Percentiles rank a stretch among this genome's conserved stretches.
phyloP scores from a whole-genome alignment of 2,797 vertebrate genomes.

The Atherinosoma microstoma region DNA sequence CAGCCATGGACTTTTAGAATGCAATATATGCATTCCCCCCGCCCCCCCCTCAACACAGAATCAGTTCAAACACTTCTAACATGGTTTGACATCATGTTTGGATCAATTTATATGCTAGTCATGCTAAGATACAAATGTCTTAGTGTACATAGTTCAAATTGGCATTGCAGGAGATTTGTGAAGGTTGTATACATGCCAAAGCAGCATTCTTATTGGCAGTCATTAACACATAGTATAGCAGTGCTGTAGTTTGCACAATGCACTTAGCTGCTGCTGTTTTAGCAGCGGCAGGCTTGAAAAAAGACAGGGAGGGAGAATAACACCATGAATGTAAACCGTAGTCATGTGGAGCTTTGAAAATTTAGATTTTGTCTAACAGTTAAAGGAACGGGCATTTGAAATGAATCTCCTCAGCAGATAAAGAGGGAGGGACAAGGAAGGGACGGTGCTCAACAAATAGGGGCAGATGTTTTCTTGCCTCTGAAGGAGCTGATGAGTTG shows the following conservation, averaged over 20 bases:
- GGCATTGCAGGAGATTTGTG: constrained; percentile 20
- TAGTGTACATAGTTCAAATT: constrained; percentile 11
- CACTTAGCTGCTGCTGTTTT: constrained; percentile 62
- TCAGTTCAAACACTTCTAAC: constrained; percentile 15
- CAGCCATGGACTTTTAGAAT: constrained; percentile 39
- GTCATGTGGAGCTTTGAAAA: constrained; percentile 6
- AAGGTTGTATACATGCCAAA: constrained; percentile 49
- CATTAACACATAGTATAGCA: constrained; percentile 20
- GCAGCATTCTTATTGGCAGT: constrained; percentile 20
- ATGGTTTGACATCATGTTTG: constrained; percentile 20
- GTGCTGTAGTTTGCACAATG: constrained; percentile 51
- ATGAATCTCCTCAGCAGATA: constrained; percentile 5
- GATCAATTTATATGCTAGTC: constrained; percentile 14
- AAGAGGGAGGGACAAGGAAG: constrained; percentile 20
- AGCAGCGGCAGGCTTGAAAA: constrained; percentile 36
- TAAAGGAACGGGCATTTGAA: constrained; percentile 19
- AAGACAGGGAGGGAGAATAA: constrained; percentile 5
- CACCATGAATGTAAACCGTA: constrained; percentile 17
- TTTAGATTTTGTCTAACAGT: constrained; percentile 5
- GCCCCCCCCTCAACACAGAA: constrained; percentile 5
- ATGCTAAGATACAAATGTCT: constrained; percentile 8
- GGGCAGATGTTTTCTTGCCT: constrained; percentile 53
- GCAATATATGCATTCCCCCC: not conserved
- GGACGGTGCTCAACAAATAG: constrained; percentile 12
- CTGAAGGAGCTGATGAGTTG: constrained; percentile 30